phyloP scores from a whole-genome alignment of 2,888 invertebrate species.

The Lamproptera curius region DNA sequence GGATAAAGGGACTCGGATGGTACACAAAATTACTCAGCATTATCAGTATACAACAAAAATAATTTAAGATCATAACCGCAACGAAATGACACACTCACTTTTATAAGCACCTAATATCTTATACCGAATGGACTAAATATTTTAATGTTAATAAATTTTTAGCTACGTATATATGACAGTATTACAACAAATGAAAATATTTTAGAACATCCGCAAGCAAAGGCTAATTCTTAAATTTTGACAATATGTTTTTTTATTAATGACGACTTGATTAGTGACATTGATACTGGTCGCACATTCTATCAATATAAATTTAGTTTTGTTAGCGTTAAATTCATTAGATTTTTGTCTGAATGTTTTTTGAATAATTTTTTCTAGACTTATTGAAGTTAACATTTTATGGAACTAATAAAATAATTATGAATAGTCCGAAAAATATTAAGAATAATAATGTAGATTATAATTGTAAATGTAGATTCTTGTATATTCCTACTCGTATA shows the following conservation, averaged over 20 bases:
- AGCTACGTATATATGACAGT: constrained; percentile 19
- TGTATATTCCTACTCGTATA: too few species aligned
- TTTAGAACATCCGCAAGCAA: constrained; percentile 26
- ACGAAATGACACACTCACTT: constrained; percentile 7
- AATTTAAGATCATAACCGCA: constrained; percentile 19
- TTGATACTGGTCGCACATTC: too few species aligned
- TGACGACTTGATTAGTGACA: neutral
- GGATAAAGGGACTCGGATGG: constrained; percentile 24
- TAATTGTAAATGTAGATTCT: too few species aligned
- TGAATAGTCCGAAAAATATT: too few species aligned
- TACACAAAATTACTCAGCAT: constrained; percentile 37
- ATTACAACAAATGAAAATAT: constrained; percentile 29
- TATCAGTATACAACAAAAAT: constrained; percentile 26
- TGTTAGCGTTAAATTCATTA: too few species aligned
- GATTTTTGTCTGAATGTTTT: too few species aligned
- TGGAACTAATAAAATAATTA: too few species aligned
- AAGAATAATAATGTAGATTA: too few species aligned
- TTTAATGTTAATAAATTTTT: constrained; percentile 4
- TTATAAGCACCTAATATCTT: constrained; percentile 9
- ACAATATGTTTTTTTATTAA: constrained; percentile 17
- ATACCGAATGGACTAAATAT: constrained; percentile 15
- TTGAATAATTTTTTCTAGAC: too few species aligned
- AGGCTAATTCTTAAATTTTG: constrained; percentile 22
- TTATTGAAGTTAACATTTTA: too few species aligned
- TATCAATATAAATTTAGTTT: too few species aligned